Percentiles rank a stretch among this genome's conserved stretches.
phyloP scores from a whole-genome alignment of 2,797 vertebrate genomes.

The Aplochiton taeniatus region DNA sequence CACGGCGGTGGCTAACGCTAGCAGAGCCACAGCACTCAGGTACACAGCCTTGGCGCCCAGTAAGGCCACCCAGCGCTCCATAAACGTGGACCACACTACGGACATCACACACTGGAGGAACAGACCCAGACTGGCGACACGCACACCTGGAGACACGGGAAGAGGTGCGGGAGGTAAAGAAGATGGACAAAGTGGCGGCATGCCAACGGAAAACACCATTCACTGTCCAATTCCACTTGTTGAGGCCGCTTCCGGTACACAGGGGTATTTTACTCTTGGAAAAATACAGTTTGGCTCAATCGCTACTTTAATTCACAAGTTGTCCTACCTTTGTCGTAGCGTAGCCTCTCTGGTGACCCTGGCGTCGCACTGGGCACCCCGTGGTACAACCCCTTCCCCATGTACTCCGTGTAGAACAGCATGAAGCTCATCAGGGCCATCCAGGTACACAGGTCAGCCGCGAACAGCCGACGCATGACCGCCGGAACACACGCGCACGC shows the following conservation, averaged over 20 bases:
- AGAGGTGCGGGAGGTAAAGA: background rate
- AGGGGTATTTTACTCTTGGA: no score
- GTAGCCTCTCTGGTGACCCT: constrained; percentile 75
- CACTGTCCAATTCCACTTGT: no score
- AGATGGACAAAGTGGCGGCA: background rate
- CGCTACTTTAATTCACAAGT: background rate
- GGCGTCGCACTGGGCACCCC: constrained; percentile 79
- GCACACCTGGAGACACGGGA: constrained; percentile 71
- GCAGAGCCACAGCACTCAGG: constrained; percentile 77
- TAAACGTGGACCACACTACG: constrained; percentile 80
- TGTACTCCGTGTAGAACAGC: constrained; percentile 86
- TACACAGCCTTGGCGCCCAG: constrained; percentile 78
- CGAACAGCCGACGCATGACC: constrained; percentile 79
- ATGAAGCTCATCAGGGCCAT: constrained; percentile 87
- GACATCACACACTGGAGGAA: constrained; percentile 85
- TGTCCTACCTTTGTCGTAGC: constrained; percentile 81
- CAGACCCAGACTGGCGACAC: constrained; percentile 86
- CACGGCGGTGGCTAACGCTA: constrained; percentile 73
- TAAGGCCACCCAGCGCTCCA: constrained; percentile 80
- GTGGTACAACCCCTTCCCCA: constrained; percentile 85
- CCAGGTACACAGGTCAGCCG: constrained; percentile 87
- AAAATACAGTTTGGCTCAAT: no score
- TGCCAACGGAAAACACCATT: background rate
- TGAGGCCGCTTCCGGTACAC: no score
- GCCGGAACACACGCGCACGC: constrained; percentile 76